phyloP scores from a whole-genome alignment of 2,888 invertebrate genomes.

The Zygogramma bicolorata region DNA sequence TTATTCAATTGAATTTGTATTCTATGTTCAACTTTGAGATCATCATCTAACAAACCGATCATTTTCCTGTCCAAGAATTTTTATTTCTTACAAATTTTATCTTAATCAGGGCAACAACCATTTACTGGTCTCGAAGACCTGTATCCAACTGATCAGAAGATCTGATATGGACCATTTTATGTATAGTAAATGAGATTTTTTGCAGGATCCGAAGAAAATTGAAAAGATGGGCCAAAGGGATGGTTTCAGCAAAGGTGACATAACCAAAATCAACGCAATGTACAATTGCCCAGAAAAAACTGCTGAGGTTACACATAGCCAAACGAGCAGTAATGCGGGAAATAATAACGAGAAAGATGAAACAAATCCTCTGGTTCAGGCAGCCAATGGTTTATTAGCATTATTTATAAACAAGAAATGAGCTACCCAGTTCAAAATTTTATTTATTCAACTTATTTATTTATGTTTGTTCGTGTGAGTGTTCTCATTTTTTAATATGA shows the following conservation, averaged over 20 bases:
- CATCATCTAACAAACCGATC: too few relatives aligned
- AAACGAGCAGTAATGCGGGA: not conserved
- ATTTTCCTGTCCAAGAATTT: too few relatives aligned
- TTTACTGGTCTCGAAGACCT: too few relatives aligned
- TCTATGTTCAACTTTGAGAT: too few relatives aligned
- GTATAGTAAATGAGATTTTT: too few relatives aligned
- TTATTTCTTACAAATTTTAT: too few relatives aligned
- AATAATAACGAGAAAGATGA: not conserved
- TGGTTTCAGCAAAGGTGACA: constrained; percentile 79
- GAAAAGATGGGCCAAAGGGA: constrained; percentile 79
- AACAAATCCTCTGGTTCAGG: constrained; percentile 14
- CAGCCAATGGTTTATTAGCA: constrained; percentile 20
- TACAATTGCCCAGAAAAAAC: constrained; percentile 72
- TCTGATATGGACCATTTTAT: too few relatives aligned
- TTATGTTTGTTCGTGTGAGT: not conserved
- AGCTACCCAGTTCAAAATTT: not conserved
- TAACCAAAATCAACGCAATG: constrained; percentile 81
- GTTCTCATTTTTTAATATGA: too few relatives aligned
- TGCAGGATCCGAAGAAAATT: constrained; percentile 57
- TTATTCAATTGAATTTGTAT: too few relatives aligned
- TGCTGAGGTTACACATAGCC: not conserved
- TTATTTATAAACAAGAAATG: constrained; percentile 15
- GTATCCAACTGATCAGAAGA: too few relatives aligned
- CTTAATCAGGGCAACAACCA: too few relatives aligned
- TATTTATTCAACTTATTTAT: constrained; percentile 1